Conservation (phyloP, 2,888 invertebrate species). For the Tanypteryx hageni region DNA sequence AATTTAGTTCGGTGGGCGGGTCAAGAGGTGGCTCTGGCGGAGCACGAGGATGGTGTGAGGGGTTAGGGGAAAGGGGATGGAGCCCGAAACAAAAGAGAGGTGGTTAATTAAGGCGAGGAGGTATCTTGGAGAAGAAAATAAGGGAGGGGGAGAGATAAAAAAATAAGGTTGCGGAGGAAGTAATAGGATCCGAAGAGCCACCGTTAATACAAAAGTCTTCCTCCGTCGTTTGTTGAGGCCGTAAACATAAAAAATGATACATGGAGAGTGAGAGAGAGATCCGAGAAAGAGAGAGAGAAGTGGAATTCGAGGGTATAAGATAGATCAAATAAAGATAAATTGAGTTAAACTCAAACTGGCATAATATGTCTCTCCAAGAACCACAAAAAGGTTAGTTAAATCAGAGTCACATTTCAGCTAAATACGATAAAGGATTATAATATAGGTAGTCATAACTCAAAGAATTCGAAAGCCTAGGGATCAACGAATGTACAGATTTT, state of each 20-base stretch:
- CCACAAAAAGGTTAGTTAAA: too few relatives aligned
- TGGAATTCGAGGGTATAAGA: too few relatives aligned
- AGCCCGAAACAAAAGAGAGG: too few relatives aligned
- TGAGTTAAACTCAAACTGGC: too few relatives aligned
- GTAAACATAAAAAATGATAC: not conserved
- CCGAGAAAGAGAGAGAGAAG: too few relatives aligned
- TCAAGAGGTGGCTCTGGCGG: not conserved
- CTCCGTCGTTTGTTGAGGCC: not conserved
- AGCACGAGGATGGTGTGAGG: not conserved
- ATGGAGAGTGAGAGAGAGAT: not conserved
- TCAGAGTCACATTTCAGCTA: too few relatives aligned
- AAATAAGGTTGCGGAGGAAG: not conserved
- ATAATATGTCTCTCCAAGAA: too few relatives aligned
- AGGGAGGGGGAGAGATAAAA: not conserved
- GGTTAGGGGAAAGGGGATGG: not conserved
- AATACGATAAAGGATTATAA: too few relatives aligned
- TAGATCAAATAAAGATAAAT: too few relatives aligned
- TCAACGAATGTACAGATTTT: too few relatives aligned
- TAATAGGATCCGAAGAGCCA: constrained; percentile 10
- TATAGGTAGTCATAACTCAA: too few relatives aligned
- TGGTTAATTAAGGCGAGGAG: not conserved
- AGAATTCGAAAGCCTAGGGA: too few relatives aligned
- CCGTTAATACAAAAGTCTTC: not conserved
- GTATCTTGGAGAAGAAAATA: not conserved
- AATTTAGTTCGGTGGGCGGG: not conserved